Percentiles rank a stretch among this genome's conserved stretches.
These are phyloP conservation scores for Xenus cinereus DNA, from an alignment of 2,113 vertebrate genomes.

Conservation along the genomic window DNA sequence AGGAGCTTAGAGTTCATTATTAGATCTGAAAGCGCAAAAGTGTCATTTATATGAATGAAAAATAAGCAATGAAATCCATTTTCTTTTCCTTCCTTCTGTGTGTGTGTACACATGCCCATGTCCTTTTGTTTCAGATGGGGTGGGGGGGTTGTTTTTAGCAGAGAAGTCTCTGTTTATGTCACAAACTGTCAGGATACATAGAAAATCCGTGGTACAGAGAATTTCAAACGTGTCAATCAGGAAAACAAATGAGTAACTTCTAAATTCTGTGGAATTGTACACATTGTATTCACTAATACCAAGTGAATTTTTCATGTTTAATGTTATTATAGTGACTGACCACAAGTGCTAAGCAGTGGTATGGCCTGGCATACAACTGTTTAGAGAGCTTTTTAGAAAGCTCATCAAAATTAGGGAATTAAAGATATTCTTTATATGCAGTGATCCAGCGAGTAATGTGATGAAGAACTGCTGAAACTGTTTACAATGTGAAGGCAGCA, in stretches of 20 bases:
- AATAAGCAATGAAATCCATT: not conserved
- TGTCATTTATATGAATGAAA: not conserved
- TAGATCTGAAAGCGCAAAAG: not conserved
- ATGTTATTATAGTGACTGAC: not conserved
- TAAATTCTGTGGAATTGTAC: not conserved
- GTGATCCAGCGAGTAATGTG: not conserved
- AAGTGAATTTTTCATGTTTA: not conserved
- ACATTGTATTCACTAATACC: not conserved
- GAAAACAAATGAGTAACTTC: not conserved
- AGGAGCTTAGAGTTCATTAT: not conserved
- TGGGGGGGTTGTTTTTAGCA: not conserved
- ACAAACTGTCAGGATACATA: not conserved
- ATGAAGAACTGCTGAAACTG: not conserved
- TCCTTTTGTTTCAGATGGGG: not conserved
- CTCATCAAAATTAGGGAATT: slow-evolving; percentile 3
- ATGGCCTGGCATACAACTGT: not conserved
- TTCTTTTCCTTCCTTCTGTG: not conserved
- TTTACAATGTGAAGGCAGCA: not conserved
- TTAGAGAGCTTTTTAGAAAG: not conserved
- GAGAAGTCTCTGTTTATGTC: not conserved
- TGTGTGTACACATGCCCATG: rapidly evolving
- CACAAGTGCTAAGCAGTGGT: not conserved
- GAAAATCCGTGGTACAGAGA: not conserved
- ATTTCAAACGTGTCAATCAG: not conserved
- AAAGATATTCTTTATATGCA: not conserved